Conservation (phyloP, 1,140 invertebrate genomes). For the Brachystomella parvula region DNA sequence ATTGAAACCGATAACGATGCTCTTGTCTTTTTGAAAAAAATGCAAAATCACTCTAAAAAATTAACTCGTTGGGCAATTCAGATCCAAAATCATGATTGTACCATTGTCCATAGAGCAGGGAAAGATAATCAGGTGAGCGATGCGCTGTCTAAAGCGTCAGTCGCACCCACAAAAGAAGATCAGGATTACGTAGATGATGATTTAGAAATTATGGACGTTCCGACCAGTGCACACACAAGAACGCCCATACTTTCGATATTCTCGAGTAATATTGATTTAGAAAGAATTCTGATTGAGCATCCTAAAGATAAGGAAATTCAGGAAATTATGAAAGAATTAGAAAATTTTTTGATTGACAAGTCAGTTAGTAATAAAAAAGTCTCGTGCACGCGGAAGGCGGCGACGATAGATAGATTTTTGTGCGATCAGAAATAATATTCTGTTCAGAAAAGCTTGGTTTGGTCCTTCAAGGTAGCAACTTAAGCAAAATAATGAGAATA, state of each 20-base stretch:
- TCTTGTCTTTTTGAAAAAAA: conserved; percentile 14
- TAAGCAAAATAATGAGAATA: too few relatives aligned
- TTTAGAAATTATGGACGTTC: background rate
- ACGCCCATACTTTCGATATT: background rate
- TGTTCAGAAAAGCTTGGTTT: too few relatives aligned
- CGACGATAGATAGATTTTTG: too few relatives aligned
- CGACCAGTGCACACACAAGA: background rate
- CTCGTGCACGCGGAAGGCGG: too few relatives aligned
- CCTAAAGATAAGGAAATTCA: background rate
- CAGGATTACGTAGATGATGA: background rate
- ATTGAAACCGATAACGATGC: conserved; percentile 28
- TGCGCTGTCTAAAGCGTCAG: conserved; percentile 15
- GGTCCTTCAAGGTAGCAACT: too few relatives aligned
- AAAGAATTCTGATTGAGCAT: background rate
- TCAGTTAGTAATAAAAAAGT: too few relatives aligned
- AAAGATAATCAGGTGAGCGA: conserved; percentile 19
- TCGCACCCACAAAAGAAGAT: background rate
- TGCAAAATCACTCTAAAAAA: conserved; percentile 3
- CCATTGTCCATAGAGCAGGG: conserved; percentile 22
- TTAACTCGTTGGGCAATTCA: conserved; percentile 23
- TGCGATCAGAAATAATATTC: too few relatives aligned
- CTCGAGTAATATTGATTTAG: background rate
- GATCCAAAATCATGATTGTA: conserved; percentile 16
- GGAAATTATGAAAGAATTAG: background rate
- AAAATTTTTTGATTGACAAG: too few relatives aligned